These are phyloP conservation scores for Dendropsophus ebraccatus DNA, from an alignment of 2,113 vertebrate genomes.

Conservation along the genomic window DNA sequence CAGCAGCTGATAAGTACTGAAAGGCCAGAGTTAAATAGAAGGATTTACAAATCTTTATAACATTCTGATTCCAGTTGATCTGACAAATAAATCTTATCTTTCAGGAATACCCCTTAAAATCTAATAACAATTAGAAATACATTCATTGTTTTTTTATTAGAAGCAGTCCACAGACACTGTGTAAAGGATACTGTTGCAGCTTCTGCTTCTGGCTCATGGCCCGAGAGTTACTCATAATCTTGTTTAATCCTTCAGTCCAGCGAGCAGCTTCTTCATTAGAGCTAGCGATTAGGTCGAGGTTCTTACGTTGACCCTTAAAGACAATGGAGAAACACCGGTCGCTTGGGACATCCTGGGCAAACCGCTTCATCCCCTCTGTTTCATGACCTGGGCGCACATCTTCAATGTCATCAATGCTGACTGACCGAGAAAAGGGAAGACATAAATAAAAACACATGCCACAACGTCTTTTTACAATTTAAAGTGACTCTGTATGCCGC, in stretches of 20 bases:
- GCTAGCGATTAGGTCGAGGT: slow-evolving; percentile 85
- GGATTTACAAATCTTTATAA: too few species aligned
- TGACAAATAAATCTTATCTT: too few species aligned
- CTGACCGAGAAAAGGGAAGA: slow-evolving; percentile 73
- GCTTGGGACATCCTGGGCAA: slow-evolving; percentile 74
- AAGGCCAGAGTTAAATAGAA: too few species aligned
- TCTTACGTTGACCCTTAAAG: slow-evolving; percentile 87
- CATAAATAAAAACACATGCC: background rate
- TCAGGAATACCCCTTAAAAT: too few species aligned
- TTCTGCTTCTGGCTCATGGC: slow-evolving; percentile 84
- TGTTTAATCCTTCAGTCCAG: slow-evolving; percentile 84
- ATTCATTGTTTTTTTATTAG: too few species aligned
- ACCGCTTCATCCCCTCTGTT: slow-evolving; percentile 88
- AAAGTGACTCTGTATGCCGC: too few species aligned
- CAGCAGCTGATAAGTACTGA: too few species aligned
- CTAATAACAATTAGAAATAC: too few species aligned
- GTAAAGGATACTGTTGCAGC: slow-evolving; percentile 93
- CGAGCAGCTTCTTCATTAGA: slow-evolving; percentile 72
- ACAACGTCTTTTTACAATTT: background rate
- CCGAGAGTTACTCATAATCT: slow-evolving; percentile 80
- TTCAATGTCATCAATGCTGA: slow-evolving; percentile 89
- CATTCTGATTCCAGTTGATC: too few species aligned
- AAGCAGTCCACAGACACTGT: too few species aligned
- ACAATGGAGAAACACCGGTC: slow-evolving; percentile 91
- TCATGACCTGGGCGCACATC: slow-evolving; percentile 88